Evolutionary conservation across 2,797 vertebrate genomes (phyloP), one percentile per base, ranked within the genome.

Genomic region (Chaenodraco wilsoni): DNA sequence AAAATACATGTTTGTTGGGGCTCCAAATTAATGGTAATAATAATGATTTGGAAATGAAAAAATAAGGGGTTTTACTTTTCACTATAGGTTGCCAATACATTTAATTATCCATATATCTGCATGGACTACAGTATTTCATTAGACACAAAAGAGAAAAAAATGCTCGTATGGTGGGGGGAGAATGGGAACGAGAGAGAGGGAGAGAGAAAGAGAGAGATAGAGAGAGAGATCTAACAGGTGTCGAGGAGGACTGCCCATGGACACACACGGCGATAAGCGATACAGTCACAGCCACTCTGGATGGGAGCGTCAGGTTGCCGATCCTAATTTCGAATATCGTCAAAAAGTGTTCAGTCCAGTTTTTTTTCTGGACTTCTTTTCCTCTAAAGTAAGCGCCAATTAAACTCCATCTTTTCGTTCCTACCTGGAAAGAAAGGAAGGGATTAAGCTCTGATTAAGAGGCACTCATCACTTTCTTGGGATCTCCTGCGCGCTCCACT

Each of bases 201-300:
- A 50, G 74, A 69, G 58, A 51, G 85, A 67, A 70, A 63, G 78
- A 49, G 82, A 49, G 83, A 23, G 85, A 66, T 86, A 64, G 78
- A 60, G 72, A 71, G 87, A 82, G 76, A 78, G 89, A 81, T 93
- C 91, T 94, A 93, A 95, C 94, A 95, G 94, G 94, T 95, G 95
- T 91, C 82, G 94, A 60, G 56, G 62, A 45, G 74, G 68, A 78
- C 79, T 79, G 87, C 65, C 77, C 67, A 77, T 85, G 84, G 88
- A 85, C 76, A 82, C 81, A 82, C 76, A 61, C 73, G 58, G 75
- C 78, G 59, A 75, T 51, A 80, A 63, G 76, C 76, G 72, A 12
- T 58, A 61, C 74, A 71, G 72, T 65, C 70, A 79, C 83, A 69
- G 52, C 74, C 65, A 44, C 83, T 61, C 66, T 70, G 81, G 72